Evolutionary conservation across 2,888 invertebrate genomes (phyloP), one percentile per base, ranked within the genome.

Genomic region (Hemicrepidius hirtus): DNA sequence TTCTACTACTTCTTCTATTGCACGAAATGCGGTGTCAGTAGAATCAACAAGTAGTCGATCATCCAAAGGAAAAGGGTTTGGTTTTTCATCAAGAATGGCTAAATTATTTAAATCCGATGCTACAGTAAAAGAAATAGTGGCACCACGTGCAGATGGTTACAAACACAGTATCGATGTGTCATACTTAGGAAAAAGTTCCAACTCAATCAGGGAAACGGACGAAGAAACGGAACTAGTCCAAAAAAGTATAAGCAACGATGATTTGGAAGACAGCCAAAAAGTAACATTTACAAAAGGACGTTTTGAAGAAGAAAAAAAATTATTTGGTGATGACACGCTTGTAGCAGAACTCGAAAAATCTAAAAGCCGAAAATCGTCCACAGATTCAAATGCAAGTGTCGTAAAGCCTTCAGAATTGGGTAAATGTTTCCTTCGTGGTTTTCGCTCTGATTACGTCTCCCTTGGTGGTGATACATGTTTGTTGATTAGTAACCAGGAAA

Each of bases 361-460:
- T 9, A 5, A 5, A 44, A 5, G 16, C 7, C n/a, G 13, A 16
- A 46, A 10, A 46, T 18, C 16, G 3, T 37, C 57, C 20, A 0
- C 12, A 18, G 57, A 57, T 37, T 57, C 57, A 12, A 21, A 18
- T 3, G 5, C 46, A 1, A 35, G 64, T 44, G 50, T 41, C 2
- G 75, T 81, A 1, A 71, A 75, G 10, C 78, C 80, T 20, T 76
- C 79, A 37, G 81, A 82, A 63, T 75, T 82, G 53, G 82, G 81
- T 20, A 79, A 76, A 24, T 80, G 80, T 49, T 82, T 82, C 71
- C 77, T 80, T 10, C 75, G 81, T 5, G 82, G 82, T 40, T 82
- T 82, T 71, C 64, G 81, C 13, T 77, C 80, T 9, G 81, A 82
- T 71, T 78, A 80, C 60, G 73, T 81, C 6, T 75, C 79, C 41